Conservation (phyloP, 2,113 vertebrate species). For the Jaculus jaculus region DNA sequence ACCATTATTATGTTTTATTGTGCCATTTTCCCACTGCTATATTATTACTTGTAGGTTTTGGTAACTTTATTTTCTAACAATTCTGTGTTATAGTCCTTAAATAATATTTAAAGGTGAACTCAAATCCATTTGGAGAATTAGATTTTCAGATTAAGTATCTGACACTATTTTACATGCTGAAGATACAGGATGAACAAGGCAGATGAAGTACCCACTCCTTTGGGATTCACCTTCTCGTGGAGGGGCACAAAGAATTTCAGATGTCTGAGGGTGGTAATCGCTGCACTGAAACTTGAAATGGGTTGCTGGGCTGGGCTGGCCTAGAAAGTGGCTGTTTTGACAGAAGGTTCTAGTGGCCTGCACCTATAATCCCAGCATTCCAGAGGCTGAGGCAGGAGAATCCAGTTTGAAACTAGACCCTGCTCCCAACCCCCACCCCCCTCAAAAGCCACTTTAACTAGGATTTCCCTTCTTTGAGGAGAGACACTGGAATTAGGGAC, state of each 20-base stretch:
- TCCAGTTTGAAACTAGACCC: not conserved
- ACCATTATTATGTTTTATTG: not conserved
- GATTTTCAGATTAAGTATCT: not conserved
- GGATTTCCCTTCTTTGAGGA: not conserved
- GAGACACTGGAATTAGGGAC: not conserved
- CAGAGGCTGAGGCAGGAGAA: not conserved
- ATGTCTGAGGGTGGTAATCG: not conserved
- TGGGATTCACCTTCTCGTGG: not conserved
- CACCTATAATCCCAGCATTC: not conserved
- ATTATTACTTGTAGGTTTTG: not conserved
- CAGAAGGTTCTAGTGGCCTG: not conserved
- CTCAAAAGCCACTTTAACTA: not conserved
- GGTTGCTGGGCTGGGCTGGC: not conserved
- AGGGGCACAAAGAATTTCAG: not conserved
- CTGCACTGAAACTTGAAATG: not conserved
- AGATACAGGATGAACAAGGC: not conserved
- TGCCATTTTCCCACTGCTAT: no score
- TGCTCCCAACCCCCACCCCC: not conserved
- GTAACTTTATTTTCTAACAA: constrained; percentile 6
- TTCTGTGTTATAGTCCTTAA: not conserved
- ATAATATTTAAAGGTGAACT: not conserved
- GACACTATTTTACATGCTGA: not conserved
- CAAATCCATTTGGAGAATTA: not conserved
- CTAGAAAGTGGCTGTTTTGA: not conserved
- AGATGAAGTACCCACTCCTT: not conserved